Base-by-base conservation (phyloP, 2,888 invertebrate species). In the Actias luna region DNA sequence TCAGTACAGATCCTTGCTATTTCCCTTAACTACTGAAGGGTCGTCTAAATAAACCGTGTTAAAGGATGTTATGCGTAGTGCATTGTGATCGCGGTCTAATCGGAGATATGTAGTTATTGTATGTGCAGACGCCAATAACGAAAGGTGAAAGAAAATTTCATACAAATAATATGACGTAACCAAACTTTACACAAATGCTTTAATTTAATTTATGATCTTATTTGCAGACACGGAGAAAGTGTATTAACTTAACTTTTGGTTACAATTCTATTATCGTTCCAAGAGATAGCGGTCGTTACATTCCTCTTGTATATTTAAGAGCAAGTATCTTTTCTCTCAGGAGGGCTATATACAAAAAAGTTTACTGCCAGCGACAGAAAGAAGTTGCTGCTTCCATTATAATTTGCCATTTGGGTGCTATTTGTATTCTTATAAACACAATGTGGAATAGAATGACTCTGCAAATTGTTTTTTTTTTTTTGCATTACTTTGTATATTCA, bases 341-440 rank as follows among this genome's bases (percentile, higher is more conserved):
- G 46, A 12, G 59, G 42, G 16, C 8, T 42, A 42, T 59, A 29
- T 59, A 27, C 33, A 25, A 59, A 59, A 59, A 35, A 42, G 39
- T 39, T 39, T 59, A 39, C 42, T 16, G 27, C 22, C 22, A 46
- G n/a, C 27, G 5, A n/a, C 42, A 27, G 39, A 42, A 39, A 59
- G 29, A 59, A 59, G 59, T 39, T 59, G 29, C n/a, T n/a, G n/a
- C n/a, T 42, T 59, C 39, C 39, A 59, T 42, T 16, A 42, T 42
- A 29, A 59, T 42, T 42, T 42, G 27, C 14, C 59, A 39, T 59
- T 59, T 42, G 39, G 42, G 59, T 39, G n/a, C 42, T 16, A 35
- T 59, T 42, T 59, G 36, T 42, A 42, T 42, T 42, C 29, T 59
- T 42, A 55, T 2, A 16, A 29, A 14, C 16, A 1, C 81, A 46